Evolutionary conservation across 1,140 invertebrate species (phyloP), one percentile per base, ranked within the genome.

Genomic region (Drosophila chauvacae): DNA sequence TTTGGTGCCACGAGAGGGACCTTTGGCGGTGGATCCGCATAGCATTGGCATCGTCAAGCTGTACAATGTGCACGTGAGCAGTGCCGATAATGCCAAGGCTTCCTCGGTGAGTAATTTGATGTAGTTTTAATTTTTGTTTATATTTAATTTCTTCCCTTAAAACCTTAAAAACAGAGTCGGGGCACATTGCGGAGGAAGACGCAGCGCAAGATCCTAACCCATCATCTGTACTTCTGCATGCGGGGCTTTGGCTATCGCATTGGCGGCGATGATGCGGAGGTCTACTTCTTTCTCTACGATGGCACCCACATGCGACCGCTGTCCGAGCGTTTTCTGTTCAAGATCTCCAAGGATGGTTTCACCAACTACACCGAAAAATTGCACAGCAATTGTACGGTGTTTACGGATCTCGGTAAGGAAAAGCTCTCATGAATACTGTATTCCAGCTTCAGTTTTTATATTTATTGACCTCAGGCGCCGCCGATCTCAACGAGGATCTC

Each of bases 191-290:
- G 95, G 20, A 93, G 88, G 3, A 96, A 94, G 93, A 95, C 95
- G 75, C 93, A 93, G 45, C 94, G 94, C n/a, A 96, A 96, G 81
- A 94, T 96, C 2, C 91, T 96, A 7, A 96, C 96, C 2, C 96
- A 97, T 92, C 97, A 98, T 91, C 93, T 98, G 10, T 97, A 97
- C 92, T 96, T 97, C 90, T 97, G 96, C 85, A 97, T 98, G 96
- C 93, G 97, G 9, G 97, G 98, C 90, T 98, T 98, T 91, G 96
- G 96, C 0, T 96, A 97, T 81, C 95, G 95, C 16, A 95, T 97
- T 16, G 97, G 97, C 0, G 96, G 96, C 5, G 97, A 98, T 92
- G 97, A 98, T 86, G 96, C 96, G 0, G 97, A 98, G 93, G 95
- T 98, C 7, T 96, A 97, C 78, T 96, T 98, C 82, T 97, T 97